Percentiles rank a stretch among this genome's conserved stretches.
These are phyloP conservation scores for Cariama cristata DNA, from an alignment of 2,113 vertebrate species.

Conservation along the genomic window DNA sequence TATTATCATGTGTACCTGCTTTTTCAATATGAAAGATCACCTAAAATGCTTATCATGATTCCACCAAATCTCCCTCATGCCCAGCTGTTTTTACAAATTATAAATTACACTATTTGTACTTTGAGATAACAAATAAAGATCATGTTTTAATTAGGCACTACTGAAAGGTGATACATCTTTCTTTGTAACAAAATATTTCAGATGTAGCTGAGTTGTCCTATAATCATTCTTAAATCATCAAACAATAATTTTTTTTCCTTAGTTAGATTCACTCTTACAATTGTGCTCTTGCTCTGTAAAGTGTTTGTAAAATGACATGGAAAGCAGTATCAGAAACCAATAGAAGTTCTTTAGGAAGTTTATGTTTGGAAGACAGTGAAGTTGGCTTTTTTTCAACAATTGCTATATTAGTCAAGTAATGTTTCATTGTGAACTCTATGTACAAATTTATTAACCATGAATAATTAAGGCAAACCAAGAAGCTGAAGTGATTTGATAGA, in stretches of 20 bases:
- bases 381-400: neutral
- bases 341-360: neutral
- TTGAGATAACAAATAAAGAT: neutral
- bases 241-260: neutral
- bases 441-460: neutral
- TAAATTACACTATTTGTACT: neutral
- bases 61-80: neutral
- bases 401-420: neutral
- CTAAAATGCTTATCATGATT: neutral
- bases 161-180: neutral
- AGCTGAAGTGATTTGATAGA: neutral
- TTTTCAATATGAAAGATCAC: neutral
- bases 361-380: neutral
- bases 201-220: neutral
- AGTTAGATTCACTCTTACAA: neutral
- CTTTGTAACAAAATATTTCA: neutral
- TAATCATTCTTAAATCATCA: neutral
- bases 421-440: neutral
- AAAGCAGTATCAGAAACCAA: neutral
- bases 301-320: neutral
- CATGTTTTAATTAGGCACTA: neutral
- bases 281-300: neutral
- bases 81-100: neutral
- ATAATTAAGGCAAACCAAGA: neutral
- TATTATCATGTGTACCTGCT: neutral